Evolutionary conservation across 2,888 invertebrate genomes (phyloP), one percentile per base, ranked within the genome.

Genomic region (Pandemis corylana): DNA sequence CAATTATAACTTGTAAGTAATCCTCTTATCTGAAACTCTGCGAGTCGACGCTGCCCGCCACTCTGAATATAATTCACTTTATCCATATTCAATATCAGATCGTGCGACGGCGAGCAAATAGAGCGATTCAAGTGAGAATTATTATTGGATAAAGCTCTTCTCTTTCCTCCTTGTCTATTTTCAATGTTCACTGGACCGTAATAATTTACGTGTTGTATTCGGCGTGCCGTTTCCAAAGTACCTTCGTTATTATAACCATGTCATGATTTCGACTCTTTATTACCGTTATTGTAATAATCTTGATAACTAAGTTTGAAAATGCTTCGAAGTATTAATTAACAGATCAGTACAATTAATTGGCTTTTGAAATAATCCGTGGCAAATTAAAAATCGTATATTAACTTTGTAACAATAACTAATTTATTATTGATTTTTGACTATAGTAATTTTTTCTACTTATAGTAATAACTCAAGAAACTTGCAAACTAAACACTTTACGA

Each of bases 61-160:
- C 89, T 90, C 90, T 83, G 89, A 88, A 89, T 89, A 92, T 92
- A 93, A 93, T 91, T 93, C 92, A 92, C 90, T 92, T 93, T 93
- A 92, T 92, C 91, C 91, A 92, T 92, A 93, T 93, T 94, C 92
- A 93, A 93, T 93, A 93, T 93, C 93, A 91, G 91, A 92, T 92
- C 91, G 90, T 86, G 88, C 90, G 90, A 91, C 90, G 89, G 85
- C 87, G 90, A 87, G 89, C 92, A 94, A 94, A 93, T 93, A 93
- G 90, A 92, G 88, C 92, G 91, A 90, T 89, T 89, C 91, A 87
- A 93, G 91, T 93, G 93, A 92, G 89, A 92, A 93, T 93, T 93
- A 92, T 93, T 92, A 93, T 94, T 92, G 92, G 89, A 92, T 93
- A 91, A 91, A 91, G 88, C 89, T 85, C 88, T 87, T 84, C 88